Percentiles rank a stretch among this genome's conserved stretches.
Conservation (phyloP, 2,888 invertebrate species). For the Chrysotoxum bicinctum region DNA sequence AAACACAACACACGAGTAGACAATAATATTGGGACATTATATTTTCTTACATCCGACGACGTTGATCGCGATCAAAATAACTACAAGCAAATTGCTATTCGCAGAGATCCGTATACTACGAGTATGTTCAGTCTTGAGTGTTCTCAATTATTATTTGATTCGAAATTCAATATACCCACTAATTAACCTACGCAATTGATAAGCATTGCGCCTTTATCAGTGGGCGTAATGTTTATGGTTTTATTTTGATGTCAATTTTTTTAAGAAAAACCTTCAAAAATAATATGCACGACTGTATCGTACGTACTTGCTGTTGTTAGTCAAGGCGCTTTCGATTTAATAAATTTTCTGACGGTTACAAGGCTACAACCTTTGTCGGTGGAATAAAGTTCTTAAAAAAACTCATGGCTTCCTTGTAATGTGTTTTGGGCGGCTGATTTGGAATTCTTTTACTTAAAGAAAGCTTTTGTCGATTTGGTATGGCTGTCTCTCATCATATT, state of each 20-base stretch:
- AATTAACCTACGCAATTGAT: neutral
- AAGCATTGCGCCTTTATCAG: neutral
- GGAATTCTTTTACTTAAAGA: no score
- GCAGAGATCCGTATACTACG: neutral
- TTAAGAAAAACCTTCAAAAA: neutral
- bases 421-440: no score
- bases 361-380: no score
- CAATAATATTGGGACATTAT: neutral
- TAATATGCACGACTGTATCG: neutral
- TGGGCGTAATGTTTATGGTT: neutral
- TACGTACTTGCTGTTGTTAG: neutral
- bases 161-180: neutral
- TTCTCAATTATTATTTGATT: neutral
- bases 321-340: no score
- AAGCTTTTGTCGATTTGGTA: no score
- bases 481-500: no score
- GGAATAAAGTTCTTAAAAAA: no score
- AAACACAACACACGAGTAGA: neutral
- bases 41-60: neutral
- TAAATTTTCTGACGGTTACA: no score
- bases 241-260: neutral
- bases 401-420: no score
- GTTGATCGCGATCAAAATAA: neutral
- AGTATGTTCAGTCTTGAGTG: neutral
- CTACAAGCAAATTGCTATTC: neutral